These are phyloP conservation scores for Peribatodes rhomboidaria DNA, from an alignment of 2,888 invertebrate species.

Conservation along the genomic window DNA sequence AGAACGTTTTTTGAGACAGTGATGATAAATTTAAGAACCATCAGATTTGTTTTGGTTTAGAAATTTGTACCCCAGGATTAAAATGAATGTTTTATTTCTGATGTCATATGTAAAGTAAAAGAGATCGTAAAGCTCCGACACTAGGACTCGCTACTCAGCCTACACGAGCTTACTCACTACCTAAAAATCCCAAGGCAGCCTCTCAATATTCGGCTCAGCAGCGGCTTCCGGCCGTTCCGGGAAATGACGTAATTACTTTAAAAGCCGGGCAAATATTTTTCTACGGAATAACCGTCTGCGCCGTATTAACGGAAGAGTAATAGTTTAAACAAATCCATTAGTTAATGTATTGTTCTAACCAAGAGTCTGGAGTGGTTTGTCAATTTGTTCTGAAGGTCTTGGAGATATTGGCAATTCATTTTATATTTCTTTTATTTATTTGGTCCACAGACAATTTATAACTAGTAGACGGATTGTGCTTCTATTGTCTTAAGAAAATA, in stretches of 20 bases:
- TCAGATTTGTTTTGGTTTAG: too few relatives aligned
- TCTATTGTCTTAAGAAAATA: too few relatives aligned
- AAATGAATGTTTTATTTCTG: too few relatives aligned
- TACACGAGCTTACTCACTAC: background rate
- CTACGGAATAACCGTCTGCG: conserved; percentile 68
- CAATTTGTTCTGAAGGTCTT: conserved; percentile 2
- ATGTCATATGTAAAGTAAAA: too few relatives aligned
- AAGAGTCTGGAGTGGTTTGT: conserved; percentile 2
- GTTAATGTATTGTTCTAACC: conserved; percentile 46
- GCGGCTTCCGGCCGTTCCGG: conserved; percentile 30
- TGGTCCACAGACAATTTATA: too few relatives aligned
- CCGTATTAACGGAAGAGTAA: conserved; percentile 64
- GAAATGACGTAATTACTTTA: conserved; percentile 79
- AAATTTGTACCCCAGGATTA: too few relatives aligned
- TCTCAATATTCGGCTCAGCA: conserved; percentile 38
- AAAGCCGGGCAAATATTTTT: conserved; percentile 82
- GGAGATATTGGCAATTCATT: background rate
- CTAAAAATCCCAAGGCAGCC: background rate
- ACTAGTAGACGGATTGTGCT: too few relatives aligned
- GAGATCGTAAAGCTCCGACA: too few relatives aligned
- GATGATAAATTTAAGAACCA: too few relatives aligned
- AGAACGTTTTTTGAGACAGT: too few relatives aligned
- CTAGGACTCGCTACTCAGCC: too few relatives aligned
- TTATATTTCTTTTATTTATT: background rate
- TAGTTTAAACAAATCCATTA: conserved; percentile 73